Evolutionary conservation across 2,888 invertebrate species (phyloP).

Genomic region (Parnassius mnemosyne): DNA sequence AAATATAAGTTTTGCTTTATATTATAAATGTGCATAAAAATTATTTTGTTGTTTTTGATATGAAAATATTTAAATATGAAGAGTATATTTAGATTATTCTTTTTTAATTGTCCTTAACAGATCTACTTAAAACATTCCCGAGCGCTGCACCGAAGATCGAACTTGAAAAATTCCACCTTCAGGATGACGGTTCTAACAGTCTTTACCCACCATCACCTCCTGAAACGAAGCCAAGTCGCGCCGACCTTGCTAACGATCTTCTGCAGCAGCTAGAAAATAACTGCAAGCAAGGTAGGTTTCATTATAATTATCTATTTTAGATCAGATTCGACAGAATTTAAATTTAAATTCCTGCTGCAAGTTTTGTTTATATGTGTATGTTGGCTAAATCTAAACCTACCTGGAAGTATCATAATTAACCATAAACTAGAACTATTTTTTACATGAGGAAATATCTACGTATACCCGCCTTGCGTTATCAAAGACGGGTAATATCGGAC

Average conservation of each 20-base stretch:
- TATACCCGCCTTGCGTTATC: too few species aligned
- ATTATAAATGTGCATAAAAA: neutral
- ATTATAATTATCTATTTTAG: too few species aligned
- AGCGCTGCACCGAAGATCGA: constrained; percentile 65
- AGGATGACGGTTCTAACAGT: constrained; percentile 54
- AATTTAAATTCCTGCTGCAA: too few species aligned
- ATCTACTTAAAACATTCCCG: constrained; percentile 69
- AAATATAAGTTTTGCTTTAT: neutral
- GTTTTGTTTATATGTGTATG: too few species aligned
- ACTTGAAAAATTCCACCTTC: constrained; percentile 45
- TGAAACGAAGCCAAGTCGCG: constrained; percentile 69
- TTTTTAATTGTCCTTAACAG: constrained; percentile 37
- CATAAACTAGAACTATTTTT: too few species aligned
- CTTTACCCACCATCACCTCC: constrained; percentile 70
- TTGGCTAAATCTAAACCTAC: too few species aligned
- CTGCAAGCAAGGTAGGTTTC: constrained; percentile 82
- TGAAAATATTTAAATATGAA: neutral
- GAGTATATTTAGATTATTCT: neutral
- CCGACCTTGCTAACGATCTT: constrained; percentile 83
- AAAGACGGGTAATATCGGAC: too few species aligned
- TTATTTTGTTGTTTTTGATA: too few species aligned
- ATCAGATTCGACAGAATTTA: too few species aligned
- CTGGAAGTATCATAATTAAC: too few species aligned
- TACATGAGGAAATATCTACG: too few species aligned
- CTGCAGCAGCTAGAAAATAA: constrained; percentile 85